phyloP scores from a whole-genome alignment of 2,888 invertebrate genomes.

The Morpho helenor region DNA sequence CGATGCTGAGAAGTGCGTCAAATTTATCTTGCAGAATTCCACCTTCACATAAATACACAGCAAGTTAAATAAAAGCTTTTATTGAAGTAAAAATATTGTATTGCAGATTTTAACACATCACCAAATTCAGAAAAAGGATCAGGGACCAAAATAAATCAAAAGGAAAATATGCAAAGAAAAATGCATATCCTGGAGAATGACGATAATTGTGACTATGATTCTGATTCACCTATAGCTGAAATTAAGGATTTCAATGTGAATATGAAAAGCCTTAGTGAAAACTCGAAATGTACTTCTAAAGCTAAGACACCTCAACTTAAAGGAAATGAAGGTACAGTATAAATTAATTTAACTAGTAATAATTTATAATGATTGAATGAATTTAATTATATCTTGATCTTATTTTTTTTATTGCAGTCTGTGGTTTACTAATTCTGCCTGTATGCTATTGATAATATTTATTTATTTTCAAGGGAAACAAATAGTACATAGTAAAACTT shows the following conservation, averaged over 20 bases:
- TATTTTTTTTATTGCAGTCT: no score
- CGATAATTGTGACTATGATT: conserved; percentile 35
- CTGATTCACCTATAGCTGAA: conserved; percentile 42
- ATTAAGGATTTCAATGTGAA: conserved; percentile 13
- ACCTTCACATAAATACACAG: no score
- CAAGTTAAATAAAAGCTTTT: no score
- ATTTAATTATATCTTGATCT: no score
- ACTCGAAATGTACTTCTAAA: neutral
- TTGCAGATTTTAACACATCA: conserved; percentile 5
- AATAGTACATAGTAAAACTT: no score
- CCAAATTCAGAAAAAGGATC: neutral
- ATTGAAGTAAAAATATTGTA: neutral
- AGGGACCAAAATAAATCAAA: conserved; percentile 21
- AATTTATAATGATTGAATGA: neutral
- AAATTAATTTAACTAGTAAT: conserved; percentile 3
- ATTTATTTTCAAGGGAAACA: no score
- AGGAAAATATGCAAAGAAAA: conserved; percentile 18
- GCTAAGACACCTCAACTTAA: conserved; percentile 26
- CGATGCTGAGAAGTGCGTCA: no score
- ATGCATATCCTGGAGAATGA: conserved; percentile 11
- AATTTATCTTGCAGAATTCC: no score
- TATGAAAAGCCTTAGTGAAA: no score
- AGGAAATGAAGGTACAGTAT: neutral
- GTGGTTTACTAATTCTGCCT: no score
- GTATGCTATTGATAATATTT: no score